Conservation (phyloP, 2,888 invertebrate genomes). For the Drosophila colorata region DNA sequence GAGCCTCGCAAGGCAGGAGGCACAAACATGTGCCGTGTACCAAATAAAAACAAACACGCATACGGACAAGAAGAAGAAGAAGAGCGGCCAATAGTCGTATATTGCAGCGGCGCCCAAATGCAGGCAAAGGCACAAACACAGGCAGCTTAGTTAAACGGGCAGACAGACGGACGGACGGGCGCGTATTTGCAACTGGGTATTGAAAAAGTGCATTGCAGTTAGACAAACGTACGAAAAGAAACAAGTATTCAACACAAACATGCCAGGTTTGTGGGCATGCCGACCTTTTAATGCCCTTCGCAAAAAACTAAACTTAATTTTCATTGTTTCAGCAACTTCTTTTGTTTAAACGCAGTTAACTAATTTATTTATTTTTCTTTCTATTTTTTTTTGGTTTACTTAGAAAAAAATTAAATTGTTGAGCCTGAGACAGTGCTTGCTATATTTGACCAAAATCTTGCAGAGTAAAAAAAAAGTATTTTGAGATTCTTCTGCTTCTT, state of each 20-base stretch:
- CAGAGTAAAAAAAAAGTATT: too few relatives aligned
- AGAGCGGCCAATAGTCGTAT: constrained; percentile 40
- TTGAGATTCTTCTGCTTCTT: too few relatives aligned
- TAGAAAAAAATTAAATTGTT: too few relatives aligned
- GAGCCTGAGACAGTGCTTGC: too few relatives aligned
- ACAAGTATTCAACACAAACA: constrained; percentile 20
- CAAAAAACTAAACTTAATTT: too few relatives aligned
- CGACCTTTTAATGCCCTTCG: neutral
- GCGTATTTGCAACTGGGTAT: constrained; percentile 36
- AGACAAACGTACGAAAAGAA: constrained; percentile 47
- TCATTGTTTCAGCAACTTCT: too few relatives aligned
- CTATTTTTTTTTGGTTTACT: too few relatives aligned
- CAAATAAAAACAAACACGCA: constrained; percentile 42
- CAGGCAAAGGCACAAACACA: constrained; percentile 50
- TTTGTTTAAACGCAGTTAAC: too few relatives aligned
- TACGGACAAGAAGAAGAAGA: constrained; percentile 8
- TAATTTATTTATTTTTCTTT: too few relatives aligned
- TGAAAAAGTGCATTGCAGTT: constrained; percentile 73
- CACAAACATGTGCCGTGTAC: constrained; percentile 39
- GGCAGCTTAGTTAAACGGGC: constrained; percentile 47
- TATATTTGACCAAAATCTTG: too few relatives aligned
- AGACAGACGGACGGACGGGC: neutral
- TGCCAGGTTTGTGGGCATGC: neutral
- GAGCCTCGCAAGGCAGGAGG: constrained; percentile 52
- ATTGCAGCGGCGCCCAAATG: constrained; percentile 66